Base-by-base conservation (phyloP, 2,888 invertebrate genomes). In the Acholoe squamosa region DNA sequence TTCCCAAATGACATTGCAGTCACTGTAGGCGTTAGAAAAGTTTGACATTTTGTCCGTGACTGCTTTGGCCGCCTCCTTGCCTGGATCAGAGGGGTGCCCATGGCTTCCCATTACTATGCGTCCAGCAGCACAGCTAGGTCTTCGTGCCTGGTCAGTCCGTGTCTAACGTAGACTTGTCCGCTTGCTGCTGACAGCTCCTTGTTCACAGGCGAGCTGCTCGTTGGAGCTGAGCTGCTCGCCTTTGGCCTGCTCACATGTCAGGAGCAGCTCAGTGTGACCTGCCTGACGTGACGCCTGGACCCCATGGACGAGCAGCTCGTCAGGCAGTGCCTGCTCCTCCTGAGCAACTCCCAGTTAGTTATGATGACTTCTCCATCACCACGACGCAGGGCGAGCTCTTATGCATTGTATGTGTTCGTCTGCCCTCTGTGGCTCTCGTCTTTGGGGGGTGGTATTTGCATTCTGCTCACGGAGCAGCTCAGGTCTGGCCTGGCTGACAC, bases 301-400 rank as follows among this genome's bases (percentile, higher is more conserved):
- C 61, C 61, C 61, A 7, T n/a, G 61, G 61, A 61, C n/a, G 61
- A n/a, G 61, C 61, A 19, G 61, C 61, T 61, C n/a, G 14, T 5
- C 80, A 10, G 43, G 43, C 22, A 16, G 14, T 22, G 43, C 33
- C 3, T 19, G 34, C 80, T 7, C 80, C 34, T 1, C 12, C 19
- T 0, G 80, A 80, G 80, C 80, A 10, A n/a, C 43, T 80, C 80
- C 22, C 34, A 43, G 80, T 80, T 80, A 43, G 34, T 80, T 43
- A 80, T 43, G 80, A 43, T n/a, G 80, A 80, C 34, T 25, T 80
- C 80, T 80, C 80, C 80, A 80, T 80, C 80, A 80, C 80, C 14
- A 28, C 3, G 71, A 14, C 31, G 19, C n/a, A 25, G 28, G 14
- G 25, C 5, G 1, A 14, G 31, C 28, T 28, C 14, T 25, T 67